These are phyloP conservation scores for Holothuria glaberrima DNA, from an alignment of 35 echinoderm and acorn worm genomes.

Conservation along the genomic window DNA sequence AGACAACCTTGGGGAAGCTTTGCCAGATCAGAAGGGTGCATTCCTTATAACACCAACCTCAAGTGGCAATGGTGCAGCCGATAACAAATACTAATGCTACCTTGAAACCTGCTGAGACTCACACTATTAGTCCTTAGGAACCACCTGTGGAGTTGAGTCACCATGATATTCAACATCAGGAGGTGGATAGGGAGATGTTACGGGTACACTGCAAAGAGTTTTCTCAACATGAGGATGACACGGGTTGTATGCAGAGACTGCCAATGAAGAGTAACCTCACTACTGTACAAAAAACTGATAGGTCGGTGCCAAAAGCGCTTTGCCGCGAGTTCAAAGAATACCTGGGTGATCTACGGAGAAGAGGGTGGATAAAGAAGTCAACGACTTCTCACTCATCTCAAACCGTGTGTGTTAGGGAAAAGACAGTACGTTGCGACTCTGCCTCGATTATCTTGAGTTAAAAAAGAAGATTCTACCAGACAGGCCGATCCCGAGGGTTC, in stretches of 20 bases:
- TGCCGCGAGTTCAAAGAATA: constrained; percentile 40
- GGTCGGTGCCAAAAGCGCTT: constrained; percentile 17
- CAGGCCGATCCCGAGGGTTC: constrained; percentile 48
- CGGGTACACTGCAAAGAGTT: neutral
- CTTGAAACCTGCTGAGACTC: too few relatives aligned
- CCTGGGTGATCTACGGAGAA: neutral
- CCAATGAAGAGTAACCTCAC: constrained; percentile 24
- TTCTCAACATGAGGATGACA: constrained; percentile 14
- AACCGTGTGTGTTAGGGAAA: constrained; percentile 31
- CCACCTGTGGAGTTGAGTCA: neutral
- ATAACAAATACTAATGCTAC: too few relatives aligned
- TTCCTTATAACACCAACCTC: neutral
- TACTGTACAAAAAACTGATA: constrained; percentile 1
- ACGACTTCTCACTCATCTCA: constrained; percentile 43
- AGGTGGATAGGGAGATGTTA: neutral
- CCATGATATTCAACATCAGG: neutral
- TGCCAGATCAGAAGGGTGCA: neutral
- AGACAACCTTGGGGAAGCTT: neutral
- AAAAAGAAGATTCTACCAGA: constrained; percentile 52
- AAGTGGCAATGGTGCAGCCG: too few relatives aligned
- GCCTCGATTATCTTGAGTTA: constrained; percentile 17
- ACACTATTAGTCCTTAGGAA: constrained; percentile 4
- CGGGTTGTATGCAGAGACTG: neutral
- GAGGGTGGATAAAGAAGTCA: constrained; percentile 23
- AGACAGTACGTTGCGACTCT: constrained; percentile 33